A percentile compares a stretch with the other conserved stretches of the same genome.
These are phyloP conservation scores for Sibirionetta formosa DNA, from an alignment of 2,797 vertebrate species.

Conservation along the genomic window DNA sequence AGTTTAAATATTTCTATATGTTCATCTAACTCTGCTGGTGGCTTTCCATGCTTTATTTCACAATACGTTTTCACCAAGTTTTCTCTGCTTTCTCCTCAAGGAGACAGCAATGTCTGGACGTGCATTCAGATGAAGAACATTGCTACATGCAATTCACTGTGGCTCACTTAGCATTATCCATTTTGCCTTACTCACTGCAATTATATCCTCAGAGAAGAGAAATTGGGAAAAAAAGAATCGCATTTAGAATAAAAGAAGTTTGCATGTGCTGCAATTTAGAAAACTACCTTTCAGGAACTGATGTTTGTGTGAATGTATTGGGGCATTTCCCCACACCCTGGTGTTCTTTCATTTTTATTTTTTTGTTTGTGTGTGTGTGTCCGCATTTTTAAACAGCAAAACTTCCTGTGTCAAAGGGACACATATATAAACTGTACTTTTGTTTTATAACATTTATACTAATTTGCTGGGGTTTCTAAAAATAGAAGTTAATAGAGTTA, in stretches of 20 bases:
- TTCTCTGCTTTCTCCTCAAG: neutral
- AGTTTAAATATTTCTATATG: neutral
- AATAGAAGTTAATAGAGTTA: neutral
- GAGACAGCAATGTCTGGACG: neutral
- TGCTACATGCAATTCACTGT: neutral
- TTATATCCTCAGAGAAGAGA: neutral
- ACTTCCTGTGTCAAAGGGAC: neutral
- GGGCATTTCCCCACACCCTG: neutral
- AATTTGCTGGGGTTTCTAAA: neutral
- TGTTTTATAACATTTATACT: neutral
- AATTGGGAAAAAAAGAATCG: neutral
- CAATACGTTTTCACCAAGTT: neutral
- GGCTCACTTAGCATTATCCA: neutral
- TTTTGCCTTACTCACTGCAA: constrained; percentile 35
- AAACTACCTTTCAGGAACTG: neutral
- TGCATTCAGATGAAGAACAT: neutral
- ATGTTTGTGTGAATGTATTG: neutral
- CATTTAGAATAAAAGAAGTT: neutral
- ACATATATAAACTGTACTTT: neutral
- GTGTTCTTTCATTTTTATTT: neutral
- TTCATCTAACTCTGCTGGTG: neutral
- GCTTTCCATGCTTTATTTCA: neutral
- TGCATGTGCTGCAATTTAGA: neutral
- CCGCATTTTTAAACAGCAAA: neutral
- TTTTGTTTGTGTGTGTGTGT: neutral